Evolutionary conservation across 35 echinoderm and acorn worm species (phyloP).

Genomic region (Heliocidaris tuberculata): DNA sequence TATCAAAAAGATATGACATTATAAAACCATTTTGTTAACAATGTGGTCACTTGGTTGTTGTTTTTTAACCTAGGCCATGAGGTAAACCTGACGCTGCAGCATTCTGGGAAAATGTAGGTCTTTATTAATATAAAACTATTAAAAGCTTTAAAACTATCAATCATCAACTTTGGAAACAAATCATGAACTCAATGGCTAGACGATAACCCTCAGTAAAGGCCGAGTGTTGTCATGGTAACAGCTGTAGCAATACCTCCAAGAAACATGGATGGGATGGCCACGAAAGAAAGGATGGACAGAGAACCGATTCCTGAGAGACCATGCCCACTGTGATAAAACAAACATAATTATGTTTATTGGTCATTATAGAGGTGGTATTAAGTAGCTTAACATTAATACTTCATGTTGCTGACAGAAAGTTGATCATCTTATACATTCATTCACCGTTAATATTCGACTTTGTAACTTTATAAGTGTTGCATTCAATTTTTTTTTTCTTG

Average conservation of each 20-base stretch:
- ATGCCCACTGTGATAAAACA: constrained; percentile 76
- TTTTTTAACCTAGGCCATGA: not conserved
- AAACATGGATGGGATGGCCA: constrained; percentile 86
- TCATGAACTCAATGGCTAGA: not conserved
- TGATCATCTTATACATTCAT: no score
- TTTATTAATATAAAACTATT: not conserved
- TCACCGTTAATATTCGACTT: no score
- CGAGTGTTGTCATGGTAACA: constrained; percentile 31
- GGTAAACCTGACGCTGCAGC: not conserved
- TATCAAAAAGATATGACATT: not conserved
- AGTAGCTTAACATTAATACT: no score
- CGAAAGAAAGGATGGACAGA: constrained; percentile 76
- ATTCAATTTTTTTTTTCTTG: no score
- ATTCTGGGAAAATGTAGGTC: not conserved
- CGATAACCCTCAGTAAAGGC: constrained; percentile 7
- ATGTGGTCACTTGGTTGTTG: no score
- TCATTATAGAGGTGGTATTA: no score
- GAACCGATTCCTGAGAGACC: constrained; percentile 87
- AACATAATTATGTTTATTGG: not conserved
- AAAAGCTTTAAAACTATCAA: not conserved
- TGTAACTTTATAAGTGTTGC: no score
- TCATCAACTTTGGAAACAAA: not conserved
- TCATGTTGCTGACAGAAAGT: no score
- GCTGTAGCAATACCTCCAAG: constrained; percentile 69
- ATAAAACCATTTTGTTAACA: not conserved